Conservation (phyloP, 2,113 vertebrate species). For the Colossoma macropomum region DNA sequence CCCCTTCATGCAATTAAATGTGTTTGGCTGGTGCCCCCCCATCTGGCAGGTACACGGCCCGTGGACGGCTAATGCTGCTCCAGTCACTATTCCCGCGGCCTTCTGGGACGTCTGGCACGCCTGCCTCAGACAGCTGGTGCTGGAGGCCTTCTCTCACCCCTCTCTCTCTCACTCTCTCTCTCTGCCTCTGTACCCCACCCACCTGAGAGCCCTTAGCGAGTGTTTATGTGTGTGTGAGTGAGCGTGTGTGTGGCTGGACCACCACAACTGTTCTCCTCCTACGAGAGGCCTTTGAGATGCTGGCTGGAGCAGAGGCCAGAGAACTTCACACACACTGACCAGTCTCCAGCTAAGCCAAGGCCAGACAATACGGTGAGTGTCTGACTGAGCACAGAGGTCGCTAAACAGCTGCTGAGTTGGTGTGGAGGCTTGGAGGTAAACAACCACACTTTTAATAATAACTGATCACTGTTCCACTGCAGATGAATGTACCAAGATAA, state of each 20-base stretch:
- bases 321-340: constrained; percentile 53
- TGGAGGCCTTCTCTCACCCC: constrained; percentile 58
- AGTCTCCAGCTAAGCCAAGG: constrained; percentile 41
- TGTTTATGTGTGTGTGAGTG: background rate
- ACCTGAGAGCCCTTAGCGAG: constrained; percentile 60
- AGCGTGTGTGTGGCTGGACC: constrained; percentile 29
- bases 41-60: constrained; percentile 71
- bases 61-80: constrained; percentile 63
- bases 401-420: constrained; percentile 51
- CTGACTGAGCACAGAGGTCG: constrained; percentile 32
- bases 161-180: constrained; percentile 46
- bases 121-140: constrained; percentile 73
- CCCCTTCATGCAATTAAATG: constrained; percentile 62
- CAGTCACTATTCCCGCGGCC: constrained; percentile 68
- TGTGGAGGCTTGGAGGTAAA: constrained; percentile 25
- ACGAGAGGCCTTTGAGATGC: constrained; percentile 32
- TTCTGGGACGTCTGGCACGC: constrained; percentile 76
- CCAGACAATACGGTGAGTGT: constrained; percentile 16
- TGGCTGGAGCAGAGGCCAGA: constrained; percentile 48
- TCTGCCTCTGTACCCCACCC: constrained; percentile 53
- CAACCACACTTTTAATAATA: background rate
- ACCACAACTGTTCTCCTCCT: constrained; percentile 43
- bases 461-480: constrained; percentile 8
- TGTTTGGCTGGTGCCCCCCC: constrained; percentile 52
- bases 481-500: background rate